Conservation (phyloP, 1,140 invertebrate species). For the Cotesia glomerata region DNA sequence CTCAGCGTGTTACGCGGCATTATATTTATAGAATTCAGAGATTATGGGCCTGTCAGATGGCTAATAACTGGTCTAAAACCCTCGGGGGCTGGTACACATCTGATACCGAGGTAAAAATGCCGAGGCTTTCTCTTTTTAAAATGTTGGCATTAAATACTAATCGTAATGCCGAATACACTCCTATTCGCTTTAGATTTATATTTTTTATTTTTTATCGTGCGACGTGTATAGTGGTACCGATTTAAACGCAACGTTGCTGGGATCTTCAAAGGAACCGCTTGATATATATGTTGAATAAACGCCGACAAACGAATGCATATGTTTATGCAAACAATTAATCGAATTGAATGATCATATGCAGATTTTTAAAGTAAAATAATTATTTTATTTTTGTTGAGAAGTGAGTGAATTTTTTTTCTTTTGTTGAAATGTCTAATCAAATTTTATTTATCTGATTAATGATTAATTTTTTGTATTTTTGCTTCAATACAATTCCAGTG, state of each 20-base stretch:
- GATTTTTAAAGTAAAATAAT: too few relatives aligned
- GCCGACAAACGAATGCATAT: slow-evolving; percentile 25
- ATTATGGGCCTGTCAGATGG: slow-evolving; percentile 54
- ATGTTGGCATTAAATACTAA: slow-evolving; percentile 54
- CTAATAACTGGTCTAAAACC: slow-evolving; percentile 51
- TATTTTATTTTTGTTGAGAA: too few relatives aligned
- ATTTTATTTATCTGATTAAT: not conserved
- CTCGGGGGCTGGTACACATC: slow-evolving; percentile 40
- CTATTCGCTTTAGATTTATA: slow-evolving; percentile 10
- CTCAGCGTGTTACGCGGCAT: slow-evolving; percentile 47
- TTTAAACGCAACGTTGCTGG: slow-evolving; percentile 16
- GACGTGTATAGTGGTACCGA: slow-evolving; percentile 22
- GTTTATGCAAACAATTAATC: not conserved
- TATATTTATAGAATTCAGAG: slow-evolving; percentile 47
- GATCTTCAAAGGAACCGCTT: slow-evolving; percentile 27
- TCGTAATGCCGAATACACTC: slow-evolving; percentile 46
- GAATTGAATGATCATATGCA: not conserved
- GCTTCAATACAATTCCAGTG: too few relatives aligned
- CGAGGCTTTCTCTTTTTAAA: slow-evolving; percentile 38
- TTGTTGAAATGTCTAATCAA: not conserved
- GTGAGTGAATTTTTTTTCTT: too few relatives aligned
- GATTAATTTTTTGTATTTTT: not conserved
- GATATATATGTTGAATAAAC: slow-evolving; percentile 10
- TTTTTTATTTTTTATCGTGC: slow-evolving; percentile 17
- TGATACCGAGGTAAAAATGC: slow-evolving; percentile 46